Evolutionary conservation across 2,113 vertebrate species (phyloP).

Genomic region (Lipotes vexillifer): DNA sequence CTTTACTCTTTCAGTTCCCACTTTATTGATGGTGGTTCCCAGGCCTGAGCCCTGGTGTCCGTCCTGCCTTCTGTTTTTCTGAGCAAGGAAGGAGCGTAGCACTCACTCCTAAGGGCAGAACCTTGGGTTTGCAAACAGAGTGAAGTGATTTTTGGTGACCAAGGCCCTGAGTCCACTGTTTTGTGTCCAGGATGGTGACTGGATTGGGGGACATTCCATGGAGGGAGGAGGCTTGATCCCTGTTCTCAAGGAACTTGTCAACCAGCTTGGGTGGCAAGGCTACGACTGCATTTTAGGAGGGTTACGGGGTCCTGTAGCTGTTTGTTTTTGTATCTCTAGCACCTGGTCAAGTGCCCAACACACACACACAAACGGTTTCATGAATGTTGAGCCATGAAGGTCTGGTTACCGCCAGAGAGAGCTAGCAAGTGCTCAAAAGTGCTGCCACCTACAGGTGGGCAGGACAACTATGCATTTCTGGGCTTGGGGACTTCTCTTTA

Average conservation of each 20-base stretch:
- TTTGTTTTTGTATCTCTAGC: not conserved
- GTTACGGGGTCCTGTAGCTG: not conserved
- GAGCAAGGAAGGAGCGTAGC: not conserved
- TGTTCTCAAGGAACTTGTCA: not conserved
- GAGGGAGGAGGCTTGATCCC: not conserved
- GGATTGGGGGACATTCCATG: not conserved
- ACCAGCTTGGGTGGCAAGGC: not conserved
- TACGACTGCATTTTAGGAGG: not conserved
- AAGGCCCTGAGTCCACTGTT: not conserved
- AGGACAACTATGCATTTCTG: accelerated
- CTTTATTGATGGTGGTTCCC: not conserved
- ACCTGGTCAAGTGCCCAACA: no score
- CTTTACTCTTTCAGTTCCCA: not conserved
- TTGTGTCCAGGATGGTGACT: not conserved
- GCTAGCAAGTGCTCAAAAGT: not conserved
- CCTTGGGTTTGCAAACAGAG: not conserved
- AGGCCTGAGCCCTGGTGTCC: not conserved
- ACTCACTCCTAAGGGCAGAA: not conserved
- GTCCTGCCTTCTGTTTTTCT: not conserved
- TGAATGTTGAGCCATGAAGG: not conserved
- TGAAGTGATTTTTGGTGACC: not conserved
- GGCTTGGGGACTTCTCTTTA: not conserved
- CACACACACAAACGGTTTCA: not conserved
- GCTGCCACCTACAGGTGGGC: not conserved
- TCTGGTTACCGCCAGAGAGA: not conserved